Evolutionary conservation across 2,888 invertebrate genomes (phyloP).

Genomic region (Thymelicus lineola): DNA sequence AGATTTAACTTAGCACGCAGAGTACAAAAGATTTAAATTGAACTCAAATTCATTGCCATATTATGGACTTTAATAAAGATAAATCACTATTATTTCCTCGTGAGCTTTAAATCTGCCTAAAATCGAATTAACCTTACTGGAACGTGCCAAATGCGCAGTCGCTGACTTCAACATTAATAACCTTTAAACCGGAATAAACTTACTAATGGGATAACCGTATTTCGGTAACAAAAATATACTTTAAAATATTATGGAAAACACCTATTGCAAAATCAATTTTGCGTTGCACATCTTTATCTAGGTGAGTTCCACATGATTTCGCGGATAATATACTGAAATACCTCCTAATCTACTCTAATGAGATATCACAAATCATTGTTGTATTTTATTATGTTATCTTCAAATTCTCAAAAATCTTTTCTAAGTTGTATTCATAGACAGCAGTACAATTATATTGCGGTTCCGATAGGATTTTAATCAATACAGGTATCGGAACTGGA

Average conservation of each 20-base stretch:
- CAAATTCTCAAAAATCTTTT: too few relatives aligned
- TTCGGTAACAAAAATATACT: constrained; percentile 5
- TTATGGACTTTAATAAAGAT: constrained; percentile 20
- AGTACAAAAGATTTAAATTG: not conserved
- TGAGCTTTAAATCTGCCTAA: constrained; percentile 38
- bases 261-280: too few relatives aligned
- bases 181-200: constrained; percentile 36
- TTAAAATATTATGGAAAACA: not conserved
- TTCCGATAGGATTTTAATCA: too few relatives aligned
- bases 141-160: constrained; percentile 37
- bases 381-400: too few relatives aligned
- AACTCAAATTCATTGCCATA: constrained; percentile 20
- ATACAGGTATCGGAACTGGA: too few relatives aligned
- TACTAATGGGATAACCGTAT: constrained; percentile 29
- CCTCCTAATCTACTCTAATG: too few relatives aligned
- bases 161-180: constrained; percentile 38
- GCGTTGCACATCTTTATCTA: too few relatives aligned
- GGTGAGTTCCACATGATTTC: too few relatives aligned
- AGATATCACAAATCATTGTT: too few relatives aligned
- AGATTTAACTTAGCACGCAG: not conserved
- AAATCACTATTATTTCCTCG: constrained; percentile 37
- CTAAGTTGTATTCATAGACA: too few relatives aligned
- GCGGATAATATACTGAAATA: too few relatives aligned
- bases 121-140: constrained; percentile 37
- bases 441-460: too few relatives aligned